These are phyloP conservation scores for Acronicta psi DNA, from an alignment of 2,888 invertebrate species.

Conservation along the genomic window DNA sequence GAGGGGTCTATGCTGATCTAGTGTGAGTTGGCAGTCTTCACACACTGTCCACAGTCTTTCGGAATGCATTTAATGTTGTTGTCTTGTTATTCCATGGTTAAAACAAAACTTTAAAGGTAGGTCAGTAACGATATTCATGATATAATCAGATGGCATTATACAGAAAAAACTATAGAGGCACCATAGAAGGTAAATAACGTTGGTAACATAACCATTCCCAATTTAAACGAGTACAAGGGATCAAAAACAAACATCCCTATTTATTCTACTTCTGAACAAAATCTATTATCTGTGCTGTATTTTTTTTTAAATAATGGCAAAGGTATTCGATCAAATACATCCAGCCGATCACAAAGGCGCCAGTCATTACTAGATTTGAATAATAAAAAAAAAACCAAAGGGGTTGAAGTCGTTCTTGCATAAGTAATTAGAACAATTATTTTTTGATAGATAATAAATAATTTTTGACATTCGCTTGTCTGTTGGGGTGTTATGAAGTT, in stretches of 20 bases:
- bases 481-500: conserved; percentile 45
- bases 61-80: too few relatives aligned
- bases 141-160: too few relatives aligned
- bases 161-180: too few relatives aligned
- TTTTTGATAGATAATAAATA: conserved; percentile 87
- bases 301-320: conserved; percentile 45
- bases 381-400: conserved; percentile 74
- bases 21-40: too few relatives aligned
- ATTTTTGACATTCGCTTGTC: conserved; percentile 68
- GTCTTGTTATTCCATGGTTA: too few relatives aligned
- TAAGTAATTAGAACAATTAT: conserved; percentile 87
- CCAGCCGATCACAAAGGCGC: conserved; percentile 71
- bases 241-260: conserved; percentile 34
- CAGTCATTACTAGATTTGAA: conserved; percentile 85
- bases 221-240: conserved; percentile 6
- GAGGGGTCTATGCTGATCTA: too few relatives aligned
- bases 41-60: too few relatives aligned
- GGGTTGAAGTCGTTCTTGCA: conserved; percentile 80
- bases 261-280: conserved; percentile 7
- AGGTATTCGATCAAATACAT: conserved; percentile 64
- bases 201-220: not conserved
- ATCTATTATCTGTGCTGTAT: conserved; percentile 40
- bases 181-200: too few relatives aligned
- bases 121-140: too few relatives aligned
- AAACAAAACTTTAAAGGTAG: too few relatives aligned